Base-by-base conservation (phyloP, 1,140 invertebrate genomes). In the Magallana angulata region DNA sequence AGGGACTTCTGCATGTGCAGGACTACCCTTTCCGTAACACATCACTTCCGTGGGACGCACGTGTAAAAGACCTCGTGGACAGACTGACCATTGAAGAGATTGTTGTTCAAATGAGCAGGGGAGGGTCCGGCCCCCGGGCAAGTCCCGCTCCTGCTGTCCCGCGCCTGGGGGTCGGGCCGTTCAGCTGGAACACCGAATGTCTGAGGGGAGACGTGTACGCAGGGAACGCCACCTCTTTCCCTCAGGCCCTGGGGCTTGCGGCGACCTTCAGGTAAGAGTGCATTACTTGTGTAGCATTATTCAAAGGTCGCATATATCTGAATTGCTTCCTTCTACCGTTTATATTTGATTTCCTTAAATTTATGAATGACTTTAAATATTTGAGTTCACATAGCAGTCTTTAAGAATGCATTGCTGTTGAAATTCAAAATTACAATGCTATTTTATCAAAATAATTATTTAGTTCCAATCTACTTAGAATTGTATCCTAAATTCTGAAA, bases 151-250 rank as follows among this genome's bases (percentile, higher is more conserved):
- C 93, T 9, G 83, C 91, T 0, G 93, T 94, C 68, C 76, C 82
- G 1, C 90, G 93, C 64, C 89, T 94, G 1, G 92, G 92, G 30
- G 93, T 94, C n/a, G 90, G 89, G 7, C 93, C 91, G 6, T 94
- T 93, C 83, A 88, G 87, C 30, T 94, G 93, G 93, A 91, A 92
- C 68, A 94, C 93, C 0, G 94, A 94, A 88, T 94, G 94, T 91
- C 87, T 94, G 12, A 89, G 91, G 9, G 94, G 94, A 7, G 93
- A 93, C 82, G 92, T 84, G 8, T 24, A 71, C 6, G 84, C 91
- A 16, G 93, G 92, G 85, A 91, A 91, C 48, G 91, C 93, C 24
- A 94, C 94, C 7, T 91, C 92, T 11, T 94, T 94, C 87, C 93
- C 94, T 48, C 92, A 93, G 71, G 89, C 94, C 1, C 89, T 94